Conservation (phyloP, 2,113 vertebrate genomes). For the Axis porcinus region DNA sequence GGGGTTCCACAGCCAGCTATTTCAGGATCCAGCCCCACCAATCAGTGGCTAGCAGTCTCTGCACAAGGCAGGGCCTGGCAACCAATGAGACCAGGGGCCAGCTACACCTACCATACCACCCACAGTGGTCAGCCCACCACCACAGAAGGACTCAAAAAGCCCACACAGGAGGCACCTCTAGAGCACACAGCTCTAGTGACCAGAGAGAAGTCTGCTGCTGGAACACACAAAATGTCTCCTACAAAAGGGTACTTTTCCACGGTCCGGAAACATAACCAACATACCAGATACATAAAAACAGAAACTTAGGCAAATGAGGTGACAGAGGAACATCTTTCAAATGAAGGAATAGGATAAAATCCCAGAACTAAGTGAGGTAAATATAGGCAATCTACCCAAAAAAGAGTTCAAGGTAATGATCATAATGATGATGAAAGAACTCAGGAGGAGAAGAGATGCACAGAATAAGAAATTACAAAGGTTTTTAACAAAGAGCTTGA, state of each 20-base stretch:
- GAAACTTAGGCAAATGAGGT: neutral
- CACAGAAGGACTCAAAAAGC: neutral
- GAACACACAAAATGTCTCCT: neutral
- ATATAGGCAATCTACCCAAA: neutral
- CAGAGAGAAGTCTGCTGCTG: neutral
- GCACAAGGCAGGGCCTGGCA: neutral
- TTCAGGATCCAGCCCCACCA: neutral
- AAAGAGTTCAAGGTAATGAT: neutral
- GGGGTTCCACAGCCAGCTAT: neutral
- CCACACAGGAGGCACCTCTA: neutral
- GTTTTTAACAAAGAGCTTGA: neutral
- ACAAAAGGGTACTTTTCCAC: neutral
- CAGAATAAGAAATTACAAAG: neutral
- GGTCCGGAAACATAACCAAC: neutral
- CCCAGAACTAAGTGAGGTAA: neutral
- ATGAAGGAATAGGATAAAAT: neutral
- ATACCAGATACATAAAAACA: neutral
- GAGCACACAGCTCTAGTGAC: neutral
- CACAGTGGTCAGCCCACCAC: neutral
- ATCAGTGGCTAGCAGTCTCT: neutral
- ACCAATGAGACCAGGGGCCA: neutral
- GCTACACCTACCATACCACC: neutral
- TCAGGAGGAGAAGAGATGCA: neutral
- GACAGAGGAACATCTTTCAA: neutral
- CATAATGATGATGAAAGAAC: neutral